Evolutionary conservation across 2,888 invertebrate species (phyloP), one percentile per base, ranked within the genome.

Genomic region (Platycnemis pennipes): DNA sequence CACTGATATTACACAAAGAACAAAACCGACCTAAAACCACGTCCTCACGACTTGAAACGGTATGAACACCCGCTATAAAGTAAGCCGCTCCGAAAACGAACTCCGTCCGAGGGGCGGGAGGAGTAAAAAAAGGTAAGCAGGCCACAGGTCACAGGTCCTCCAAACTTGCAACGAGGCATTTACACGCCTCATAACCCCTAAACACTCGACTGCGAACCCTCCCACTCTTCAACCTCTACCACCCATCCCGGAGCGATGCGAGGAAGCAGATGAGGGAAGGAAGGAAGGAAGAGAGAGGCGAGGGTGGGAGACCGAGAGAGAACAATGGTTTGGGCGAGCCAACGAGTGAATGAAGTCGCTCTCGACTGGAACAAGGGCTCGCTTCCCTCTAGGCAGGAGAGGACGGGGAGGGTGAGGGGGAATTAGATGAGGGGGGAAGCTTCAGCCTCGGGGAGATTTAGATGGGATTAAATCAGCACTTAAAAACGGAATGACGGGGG

Each of bases 171-270:
- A 77, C 77, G 77, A 77, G 77, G 31, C 77, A 37, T 77, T 77
- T 77, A 77, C 77, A 77, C 77, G 77, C 31, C 77, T 77, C 77
- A 77, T 77, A 77, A 77, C 77, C 37, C 16, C 77, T 77, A 77
- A 77, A 77, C 77, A 77, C 37, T 77, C 77, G 77, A 37, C 31
- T 7, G 77, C 37, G 16, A 37, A 77, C 37, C 77, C 77, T 77
- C 26, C 77, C 1, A 63, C n/a, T n/a, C 49, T 19, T 49, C 19
- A 77, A 77, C 77, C 77, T 26, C 77, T 31, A 31, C 77, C 77
- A 77, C 37, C 77, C 77, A 16, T 22, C 63, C 37, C 77, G 31
- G 13, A 37, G 77, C 77, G 77, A 77, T 77, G 31, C 77, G 26
- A 77, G 77, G 7, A 26, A 63, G 63, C 22, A 26, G 63, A 63